phyloP scores from a whole-genome alignment of 2,797 vertebrate genomes.

The Acestrorhynchus altus region DNA sequence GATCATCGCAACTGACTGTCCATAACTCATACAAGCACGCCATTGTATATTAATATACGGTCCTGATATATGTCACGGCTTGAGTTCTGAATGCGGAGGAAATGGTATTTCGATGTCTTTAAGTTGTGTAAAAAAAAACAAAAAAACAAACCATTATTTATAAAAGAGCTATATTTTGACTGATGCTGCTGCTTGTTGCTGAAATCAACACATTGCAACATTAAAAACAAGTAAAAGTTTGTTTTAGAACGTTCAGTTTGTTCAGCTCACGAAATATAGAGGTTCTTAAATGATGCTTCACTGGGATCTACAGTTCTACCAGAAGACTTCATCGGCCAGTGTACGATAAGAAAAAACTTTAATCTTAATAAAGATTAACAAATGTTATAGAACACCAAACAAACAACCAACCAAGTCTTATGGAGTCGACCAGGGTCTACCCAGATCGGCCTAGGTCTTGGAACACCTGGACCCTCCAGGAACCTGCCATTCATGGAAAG shows the following conservation, averaged over 20 bases:
- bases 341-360: too few relatives aligned
- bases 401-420: too few relatives aligned
- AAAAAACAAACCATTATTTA: background rate
- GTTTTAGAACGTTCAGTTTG: background rate
- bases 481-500: too few relatives aligned
- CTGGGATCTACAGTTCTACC: too few relatives aligned
- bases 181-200: background rate
- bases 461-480: too few relatives aligned
- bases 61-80: background rate
- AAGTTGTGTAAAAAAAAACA: conserved; percentile 10
- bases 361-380: too few relatives aligned
- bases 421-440: too few relatives aligned
- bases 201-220: background rate
- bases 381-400: too few relatives aligned
- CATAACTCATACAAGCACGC: background rate
- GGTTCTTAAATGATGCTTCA: too few relatives aligned
- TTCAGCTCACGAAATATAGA: background rate
- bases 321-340: too few relatives aligned
- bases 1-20: conserved; percentile 11
- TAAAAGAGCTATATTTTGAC: conserved; percentile 30
- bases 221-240: conserved; percentile 25
- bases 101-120: background rate
- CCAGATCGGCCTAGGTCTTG: too few relatives aligned
- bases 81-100: background rate
- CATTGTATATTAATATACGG: background rate